These are phyloP conservation scores for Saxidomus purpurata DNA, from an alignment of 1,140 invertebrate species.

Conservation along the genomic window DNA sequence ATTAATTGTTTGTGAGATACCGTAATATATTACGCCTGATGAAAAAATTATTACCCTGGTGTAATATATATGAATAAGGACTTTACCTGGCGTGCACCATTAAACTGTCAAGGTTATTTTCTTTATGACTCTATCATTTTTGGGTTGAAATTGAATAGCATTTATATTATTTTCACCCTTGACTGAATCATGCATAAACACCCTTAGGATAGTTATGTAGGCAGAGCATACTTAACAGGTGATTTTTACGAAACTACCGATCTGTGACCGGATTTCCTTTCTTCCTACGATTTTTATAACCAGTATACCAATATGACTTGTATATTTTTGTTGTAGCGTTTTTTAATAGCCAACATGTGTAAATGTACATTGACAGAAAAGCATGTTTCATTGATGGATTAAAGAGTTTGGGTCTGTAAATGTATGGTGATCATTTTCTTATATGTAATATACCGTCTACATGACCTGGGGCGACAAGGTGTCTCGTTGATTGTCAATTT, in stretches of 20 bases:
- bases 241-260: not conserved
- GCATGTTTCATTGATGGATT: not conserved
- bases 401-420: not conserved
- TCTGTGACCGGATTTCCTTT: not conserved
- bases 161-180: slow-evolving; percentile 18
- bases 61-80: not conserved
- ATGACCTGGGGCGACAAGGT: slow-evolving; percentile 11
- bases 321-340: not conserved
- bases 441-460: slow-evolving; percentile 19
- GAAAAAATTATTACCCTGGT: not conserved
- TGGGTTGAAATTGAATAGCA: not conserved
- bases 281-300: not conserved
- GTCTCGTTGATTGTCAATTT: slow-evolving; percentile 24
- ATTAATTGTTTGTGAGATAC: too few species aligned
- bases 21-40: too few species aligned
- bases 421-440: not conserved
- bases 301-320: not conserved
- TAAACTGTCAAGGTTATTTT: not conserved
- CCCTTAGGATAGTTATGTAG: not conserved
- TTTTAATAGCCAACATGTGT: not conserved
- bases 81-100: not conserved
- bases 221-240: slow-evolving; percentile 21
- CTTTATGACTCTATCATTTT: not conserved
- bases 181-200: slow-evolving; percentile 17
- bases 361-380: not conserved